Base-by-base conservation (phyloP, 2,797 vertebrate genomes). In the Tenualosa thibaudeaui region DNA sequence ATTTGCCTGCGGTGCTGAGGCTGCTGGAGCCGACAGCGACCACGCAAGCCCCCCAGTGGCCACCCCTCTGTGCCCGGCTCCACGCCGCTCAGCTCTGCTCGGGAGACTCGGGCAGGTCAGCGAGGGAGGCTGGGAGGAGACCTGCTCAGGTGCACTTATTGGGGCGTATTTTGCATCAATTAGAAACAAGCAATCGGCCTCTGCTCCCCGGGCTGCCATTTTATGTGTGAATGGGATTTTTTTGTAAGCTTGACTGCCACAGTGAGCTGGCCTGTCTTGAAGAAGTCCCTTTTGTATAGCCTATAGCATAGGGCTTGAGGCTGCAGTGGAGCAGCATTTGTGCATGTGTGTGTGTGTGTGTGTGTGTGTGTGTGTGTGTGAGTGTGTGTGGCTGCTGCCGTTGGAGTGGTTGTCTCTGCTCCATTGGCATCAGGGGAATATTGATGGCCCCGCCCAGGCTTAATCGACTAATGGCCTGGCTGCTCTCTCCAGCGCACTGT, bases 401-500 rank as follows among this genome's bases (percentile, higher is more conserved):
- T 37, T 75, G 68, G 68, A 75, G 40, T 91, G 90, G 90, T 89
- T 90, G 91, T 90, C 91, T 89, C 91, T 94, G 89, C 94, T 91
- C 90, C 93, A 92, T 93, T 93, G 93, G 94, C 94, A 94, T 94
- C 90, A 84, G 91, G 86, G 87, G 90, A 92, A 92, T 95, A 95
- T 94, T 93, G 95, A 95, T 94, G 94, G 93, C 91, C 92, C 92
- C 90, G 83, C 93, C 92, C 92, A 86, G 89, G 91, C 93, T 94
- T 95, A 95, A 95, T 96, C 94, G 93, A 93, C 95, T 95, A 95
- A 96, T 96, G 94, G 95, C 93, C 91, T 95, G 92, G 87, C 89
- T 91, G 90, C 90, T 92, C 92, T 94, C 92, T 90, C 88, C 91
- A 92, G 84, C 86, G 90, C 92, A 89, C 86, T 86, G 92, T 89